Conservation (phyloP, 2,888 invertebrate genomes). For the Sclerodermus sp. region DNA sequence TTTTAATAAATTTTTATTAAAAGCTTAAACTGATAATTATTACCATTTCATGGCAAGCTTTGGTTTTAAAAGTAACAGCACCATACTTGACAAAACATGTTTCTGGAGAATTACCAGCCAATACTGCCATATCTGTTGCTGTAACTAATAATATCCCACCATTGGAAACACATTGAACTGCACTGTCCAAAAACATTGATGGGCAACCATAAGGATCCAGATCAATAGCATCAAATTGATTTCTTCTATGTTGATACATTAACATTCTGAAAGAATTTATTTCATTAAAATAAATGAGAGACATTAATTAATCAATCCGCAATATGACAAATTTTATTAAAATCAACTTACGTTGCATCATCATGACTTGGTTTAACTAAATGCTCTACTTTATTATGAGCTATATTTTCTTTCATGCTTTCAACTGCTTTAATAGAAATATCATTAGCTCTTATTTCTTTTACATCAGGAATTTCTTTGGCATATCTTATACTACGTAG, state of each 20-base stretch:
- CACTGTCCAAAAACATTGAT: slow-evolving; percentile 85
- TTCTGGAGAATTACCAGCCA: slow-evolving; percentile 95
- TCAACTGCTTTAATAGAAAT: slow-evolving; percentile 82
- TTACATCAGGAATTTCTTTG: slow-evolving; percentile 84
- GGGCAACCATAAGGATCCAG: slow-evolving; percentile 98
- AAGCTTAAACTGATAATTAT: slow-evolving; percentile 24
- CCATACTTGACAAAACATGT: slow-evolving; percentile 94
- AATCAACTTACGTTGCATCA: slow-evolving; percentile 85
- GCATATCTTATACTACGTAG: slow-evolving; percentile 95
- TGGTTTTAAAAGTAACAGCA: slow-evolving; percentile 80
- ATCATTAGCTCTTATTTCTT: slow-evolving; percentile 88
- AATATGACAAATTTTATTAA: slow-evolving; percentile 4
- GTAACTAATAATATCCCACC: slow-evolving; percentile 91
- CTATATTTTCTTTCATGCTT: slow-evolving; percentile 80
- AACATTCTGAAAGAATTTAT: slow-evolving; percentile 67
- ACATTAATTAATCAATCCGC: neutral
- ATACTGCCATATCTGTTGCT: slow-evolving; percentile 95
- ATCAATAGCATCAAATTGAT: slow-evolving; percentile 86
- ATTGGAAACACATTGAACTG: slow-evolving; percentile 77
- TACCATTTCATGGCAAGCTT: slow-evolving; percentile 94
- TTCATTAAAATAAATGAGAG: neutral
- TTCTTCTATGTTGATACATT: slow-evolving; percentile 78
- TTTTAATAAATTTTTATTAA: slow-evolving; percentile 3
- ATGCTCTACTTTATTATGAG: slow-evolving; percentile 73
- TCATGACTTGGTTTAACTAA: slow-evolving; percentile 75